Percentiles rank a stretch among this genome's conserved stretches.
These are phyloP conservation scores for Popillia japonica DNA, from an alignment of 1,140 invertebrate genomes.

Conservation along the genomic window DNA sequence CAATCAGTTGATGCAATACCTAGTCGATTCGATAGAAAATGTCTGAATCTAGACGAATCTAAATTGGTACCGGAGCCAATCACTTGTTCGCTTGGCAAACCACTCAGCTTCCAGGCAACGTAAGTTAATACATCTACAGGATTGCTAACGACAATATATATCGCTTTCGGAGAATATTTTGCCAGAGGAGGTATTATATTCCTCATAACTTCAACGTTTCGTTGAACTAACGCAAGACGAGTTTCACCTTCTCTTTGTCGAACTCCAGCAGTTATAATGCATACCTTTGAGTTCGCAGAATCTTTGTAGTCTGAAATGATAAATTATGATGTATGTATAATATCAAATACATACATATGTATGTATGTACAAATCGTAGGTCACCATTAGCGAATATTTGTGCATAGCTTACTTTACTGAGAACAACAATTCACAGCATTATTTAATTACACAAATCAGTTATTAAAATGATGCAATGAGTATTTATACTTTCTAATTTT, in stretches of 20 bases:
- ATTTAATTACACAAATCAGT: too few relatives aligned
- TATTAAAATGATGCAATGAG: too few relatives aligned
- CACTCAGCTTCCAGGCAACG: constrained; percentile 89
- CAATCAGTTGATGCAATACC: constrained; percentile 80
- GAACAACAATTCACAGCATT: too few relatives aligned
- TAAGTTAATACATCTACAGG: constrained; percentile 90
- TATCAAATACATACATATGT: not conserved
- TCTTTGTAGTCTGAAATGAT: constrained; percentile 72
- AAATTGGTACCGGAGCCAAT: constrained; percentile 91
- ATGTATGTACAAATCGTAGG: too few relatives aligned
- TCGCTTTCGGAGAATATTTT: constrained; percentile 83
- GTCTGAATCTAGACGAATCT: constrained; percentile 88
- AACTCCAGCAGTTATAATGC: constrained; percentile 87
- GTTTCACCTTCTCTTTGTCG: constrained; percentile 86
- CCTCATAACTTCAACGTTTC: constrained; percentile 89
- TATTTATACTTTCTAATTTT: too few relatives aligned
- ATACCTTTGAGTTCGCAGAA: constrained; percentile 79
- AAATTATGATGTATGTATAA: not conserved
- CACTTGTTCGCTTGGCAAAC: constrained; percentile 82
- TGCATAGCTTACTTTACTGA: too few relatives aligned
- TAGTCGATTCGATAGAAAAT: constrained; percentile 82
- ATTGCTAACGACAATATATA: constrained; percentile 88
- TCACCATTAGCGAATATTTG: too few relatives aligned
- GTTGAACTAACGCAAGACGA: constrained; percentile 80
- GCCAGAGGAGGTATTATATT: constrained; percentile 81